These are phyloP conservation scores for Myopa testacea DNA, from an alignment of 2,888 invertebrate genomes.

Conservation along the genomic window DNA sequence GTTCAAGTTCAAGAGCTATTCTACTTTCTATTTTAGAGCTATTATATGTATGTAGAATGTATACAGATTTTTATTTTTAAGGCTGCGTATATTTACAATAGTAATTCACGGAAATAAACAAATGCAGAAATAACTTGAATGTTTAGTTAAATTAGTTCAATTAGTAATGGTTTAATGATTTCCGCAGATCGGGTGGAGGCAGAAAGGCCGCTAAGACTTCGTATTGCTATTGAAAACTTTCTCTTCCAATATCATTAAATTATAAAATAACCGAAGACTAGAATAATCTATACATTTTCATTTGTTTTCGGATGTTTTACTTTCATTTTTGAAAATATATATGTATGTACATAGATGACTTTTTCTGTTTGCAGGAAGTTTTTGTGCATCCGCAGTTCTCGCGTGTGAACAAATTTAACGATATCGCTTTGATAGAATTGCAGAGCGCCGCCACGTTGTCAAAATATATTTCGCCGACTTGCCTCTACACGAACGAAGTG, in stretches of 20 bases:
- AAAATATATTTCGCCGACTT: conserved; percentile 52
- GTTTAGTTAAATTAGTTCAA: neutral
- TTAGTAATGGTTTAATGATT: too few species aligned
- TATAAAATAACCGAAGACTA: too few species aligned
- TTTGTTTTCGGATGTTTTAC: neutral
- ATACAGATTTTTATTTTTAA: neutral
- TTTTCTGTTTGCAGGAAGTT: conserved; percentile 49
- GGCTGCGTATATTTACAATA: neutral
- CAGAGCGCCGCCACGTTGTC: conserved; percentile 43
- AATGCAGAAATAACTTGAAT: neutral
- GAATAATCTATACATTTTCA: too few species aligned
- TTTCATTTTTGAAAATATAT: neutral
- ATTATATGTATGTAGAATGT: neutral
- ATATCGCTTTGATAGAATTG: conserved; percentile 59
- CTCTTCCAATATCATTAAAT: too few species aligned
- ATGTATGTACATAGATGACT: too few species aligned
- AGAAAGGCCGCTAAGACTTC: too few species aligned
- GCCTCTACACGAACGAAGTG: conserved; percentile 51
- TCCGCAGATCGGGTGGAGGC: too few species aligned
- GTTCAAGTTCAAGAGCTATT: neutral
- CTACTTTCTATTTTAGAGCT: neutral
- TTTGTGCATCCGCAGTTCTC: conserved; percentile 56
- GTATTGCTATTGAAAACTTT: too few species aligned
- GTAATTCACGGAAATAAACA: neutral
- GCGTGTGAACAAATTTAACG: conserved; percentile 54